A percentile compares a stretch with the other conserved stretches of the same genome.
phyloP scores from a whole-genome alignment of 2,797 vertebrate species.

The Anomalospiza imberbis region DNA sequence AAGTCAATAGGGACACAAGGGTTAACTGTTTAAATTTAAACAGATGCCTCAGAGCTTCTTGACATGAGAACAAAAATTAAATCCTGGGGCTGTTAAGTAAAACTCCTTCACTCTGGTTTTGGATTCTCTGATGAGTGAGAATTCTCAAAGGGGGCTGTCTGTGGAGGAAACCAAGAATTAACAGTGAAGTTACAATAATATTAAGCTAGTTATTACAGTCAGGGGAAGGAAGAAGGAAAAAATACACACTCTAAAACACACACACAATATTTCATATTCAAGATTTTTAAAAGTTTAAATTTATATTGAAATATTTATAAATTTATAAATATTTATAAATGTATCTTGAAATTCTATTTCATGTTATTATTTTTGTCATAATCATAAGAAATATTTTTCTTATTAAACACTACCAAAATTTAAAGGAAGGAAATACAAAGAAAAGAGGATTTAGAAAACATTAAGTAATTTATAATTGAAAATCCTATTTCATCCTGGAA shows the following conservation, averaged over 20 bases:
- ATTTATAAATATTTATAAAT: too few relatives aligned
- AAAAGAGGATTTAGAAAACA: background rate
- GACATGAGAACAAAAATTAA: slow-evolving; percentile 9
- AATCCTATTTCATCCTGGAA: background rate
- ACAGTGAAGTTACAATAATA: background rate
- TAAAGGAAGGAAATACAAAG: background rate
- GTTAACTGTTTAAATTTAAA: slow-evolving; percentile 43
- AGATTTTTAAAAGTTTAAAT: background rate
- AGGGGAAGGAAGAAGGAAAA: background rate
- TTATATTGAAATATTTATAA: background rate
- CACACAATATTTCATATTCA: background rate
- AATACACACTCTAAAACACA: background rate
- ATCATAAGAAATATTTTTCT: background rate
- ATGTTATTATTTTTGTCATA: background rate
- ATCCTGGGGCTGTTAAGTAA: background rate
- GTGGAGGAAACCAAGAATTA: background rate
- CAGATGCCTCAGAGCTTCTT: background rate
- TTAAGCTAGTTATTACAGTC: background rate
- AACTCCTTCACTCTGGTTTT: background rate
- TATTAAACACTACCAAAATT: background rate
- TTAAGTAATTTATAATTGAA: background rate
- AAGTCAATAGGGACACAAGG: slow-evolving; percentile 32
- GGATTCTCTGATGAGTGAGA: background rate
- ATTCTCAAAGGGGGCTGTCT: background rate
- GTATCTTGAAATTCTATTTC: background rate